Percentiles rank a stretch among this genome's conserved stretches.
phyloP scores from a whole-genome alignment of 2,888 invertebrate genomes.

The Campoplex nolae region DNA sequence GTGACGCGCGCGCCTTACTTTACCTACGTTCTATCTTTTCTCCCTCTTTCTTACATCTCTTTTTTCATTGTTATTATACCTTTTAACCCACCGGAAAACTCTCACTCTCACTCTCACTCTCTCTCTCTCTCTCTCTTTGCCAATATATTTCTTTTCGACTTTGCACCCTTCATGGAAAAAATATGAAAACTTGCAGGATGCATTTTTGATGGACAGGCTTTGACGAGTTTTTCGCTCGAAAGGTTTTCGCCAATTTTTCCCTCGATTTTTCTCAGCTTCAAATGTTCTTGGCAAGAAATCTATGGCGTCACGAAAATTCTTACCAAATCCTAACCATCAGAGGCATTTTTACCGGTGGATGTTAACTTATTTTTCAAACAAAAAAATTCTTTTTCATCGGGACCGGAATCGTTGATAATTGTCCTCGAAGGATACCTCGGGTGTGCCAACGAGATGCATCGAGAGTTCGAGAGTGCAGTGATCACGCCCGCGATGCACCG shows the following conservation, averaged over 20 bases:
- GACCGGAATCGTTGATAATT: too few species aligned
- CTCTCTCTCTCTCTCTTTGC: not conserved
- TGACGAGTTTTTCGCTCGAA: not conserved
- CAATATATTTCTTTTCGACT: constrained; percentile 1
- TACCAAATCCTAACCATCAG: not conserved
- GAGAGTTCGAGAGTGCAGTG: too few species aligned
- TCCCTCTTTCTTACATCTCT: constrained; percentile 38
- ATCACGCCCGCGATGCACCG: not conserved
- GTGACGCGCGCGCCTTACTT: constrained; percentile 43
- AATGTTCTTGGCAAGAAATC: not conserved
- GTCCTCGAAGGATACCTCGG: too few species aligned
- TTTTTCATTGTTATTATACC: constrained; percentile 37
- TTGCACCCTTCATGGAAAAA: not conserved
- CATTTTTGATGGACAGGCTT: not conserved
- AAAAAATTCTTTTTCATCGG: not conserved
- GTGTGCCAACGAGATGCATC: too few species aligned
- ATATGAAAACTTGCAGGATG: not conserved
- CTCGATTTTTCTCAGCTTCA: not conserved
- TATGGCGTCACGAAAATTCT: not conserved
- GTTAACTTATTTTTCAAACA: not conserved
- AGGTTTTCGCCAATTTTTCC: not conserved
- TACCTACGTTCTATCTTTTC: constrained; percentile 20
- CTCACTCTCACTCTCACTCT: not conserved
- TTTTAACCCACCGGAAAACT: constrained; percentile 27
- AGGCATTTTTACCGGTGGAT: too few species aligned